A percentile compares a stretch with the other conserved stretches of the same genome.
These are phyloP conservation scores for Oryzias celebensis DNA, from an alignment of 2,113 vertebrate species.

Conservation along the genomic window DNA sequence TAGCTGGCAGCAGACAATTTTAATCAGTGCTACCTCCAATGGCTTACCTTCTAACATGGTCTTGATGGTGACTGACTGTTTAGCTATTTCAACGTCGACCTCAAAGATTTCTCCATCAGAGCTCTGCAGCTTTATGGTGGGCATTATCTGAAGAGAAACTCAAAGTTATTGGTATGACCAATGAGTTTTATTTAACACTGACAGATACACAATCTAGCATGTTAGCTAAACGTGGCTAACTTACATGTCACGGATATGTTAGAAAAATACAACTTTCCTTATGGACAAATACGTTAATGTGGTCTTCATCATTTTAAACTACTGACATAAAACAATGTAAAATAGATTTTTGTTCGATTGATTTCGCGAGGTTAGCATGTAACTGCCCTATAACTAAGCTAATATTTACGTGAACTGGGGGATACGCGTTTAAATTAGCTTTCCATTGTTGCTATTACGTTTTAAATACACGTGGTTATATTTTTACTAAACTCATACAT, in stretches of 20 bases:
- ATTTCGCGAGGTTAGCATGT: too few species aligned
- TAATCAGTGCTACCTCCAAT: neutral
- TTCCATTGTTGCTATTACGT: too few species aligned
- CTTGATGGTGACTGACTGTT: slow-evolving; percentile 98
- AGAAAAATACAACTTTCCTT: neutral
- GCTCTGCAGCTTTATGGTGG: slow-evolving; percentile 98
- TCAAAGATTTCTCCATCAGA: slow-evolving; percentile 99
- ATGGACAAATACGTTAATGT: neutral
- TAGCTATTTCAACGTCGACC: slow-evolving; percentile 98
- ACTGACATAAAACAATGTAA: too few species aligned
- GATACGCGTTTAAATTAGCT: too few species aligned
- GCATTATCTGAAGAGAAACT: slow-evolving; percentile 81
- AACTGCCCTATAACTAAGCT: too few species aligned
- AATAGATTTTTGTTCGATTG: too few species aligned
- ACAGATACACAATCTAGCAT: neutral
- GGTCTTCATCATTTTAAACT: too few species aligned
- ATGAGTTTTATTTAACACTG: too few species aligned
- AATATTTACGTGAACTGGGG: too few species aligned
- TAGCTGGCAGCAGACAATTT: neutral
- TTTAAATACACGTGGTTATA: too few species aligned
- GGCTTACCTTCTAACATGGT: slow-evolving; percentile 96
- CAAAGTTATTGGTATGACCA: neutral
- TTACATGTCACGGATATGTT: neutral
- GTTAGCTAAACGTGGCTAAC: slow-evolving; percentile 1
- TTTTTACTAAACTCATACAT: neutral